Conservation (phyloP, 2,113 vertebrate genomes). For the Entomyzon cyanotis region DNA sequence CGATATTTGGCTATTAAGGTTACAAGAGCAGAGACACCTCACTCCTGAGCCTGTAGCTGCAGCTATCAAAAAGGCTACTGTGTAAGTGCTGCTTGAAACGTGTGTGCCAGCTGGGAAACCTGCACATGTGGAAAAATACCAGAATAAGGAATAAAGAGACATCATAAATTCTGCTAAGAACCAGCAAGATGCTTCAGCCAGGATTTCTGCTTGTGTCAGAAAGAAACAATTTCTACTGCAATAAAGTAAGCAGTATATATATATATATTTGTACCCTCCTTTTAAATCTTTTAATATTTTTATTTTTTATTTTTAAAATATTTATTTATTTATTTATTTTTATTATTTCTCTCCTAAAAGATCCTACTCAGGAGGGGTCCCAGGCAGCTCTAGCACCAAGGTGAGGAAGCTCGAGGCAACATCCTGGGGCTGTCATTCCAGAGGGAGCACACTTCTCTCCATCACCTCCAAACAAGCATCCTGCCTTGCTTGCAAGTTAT, state of each 20-base stretch:
- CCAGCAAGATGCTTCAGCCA: background rate
- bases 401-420: background rate
- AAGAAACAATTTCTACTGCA: background rate
- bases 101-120: background rate
- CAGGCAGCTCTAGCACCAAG: fast-evolving
- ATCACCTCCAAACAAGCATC: background rate
- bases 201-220: background rate
- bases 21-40: background rate
- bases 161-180: background rate
- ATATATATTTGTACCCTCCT: no score
- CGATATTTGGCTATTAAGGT: background rate
- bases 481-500: fast-evolving
- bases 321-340: no score
- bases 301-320: no score
- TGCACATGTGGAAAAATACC: background rate
- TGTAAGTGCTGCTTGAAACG: background rate
- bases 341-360: background rate
- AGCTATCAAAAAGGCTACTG: background rate
- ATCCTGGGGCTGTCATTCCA: background rate
- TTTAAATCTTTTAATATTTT: no score
- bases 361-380: fast-evolving
- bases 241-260: background rate
- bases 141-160: background rate
- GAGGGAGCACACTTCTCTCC: background rate
- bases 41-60: background rate